A percentile compares a stretch with the other conserved stretches of the same genome.
Conservation (phyloP, 64 coral and sea anemone genomes). For the Pachyseris speciosa region DNA sequence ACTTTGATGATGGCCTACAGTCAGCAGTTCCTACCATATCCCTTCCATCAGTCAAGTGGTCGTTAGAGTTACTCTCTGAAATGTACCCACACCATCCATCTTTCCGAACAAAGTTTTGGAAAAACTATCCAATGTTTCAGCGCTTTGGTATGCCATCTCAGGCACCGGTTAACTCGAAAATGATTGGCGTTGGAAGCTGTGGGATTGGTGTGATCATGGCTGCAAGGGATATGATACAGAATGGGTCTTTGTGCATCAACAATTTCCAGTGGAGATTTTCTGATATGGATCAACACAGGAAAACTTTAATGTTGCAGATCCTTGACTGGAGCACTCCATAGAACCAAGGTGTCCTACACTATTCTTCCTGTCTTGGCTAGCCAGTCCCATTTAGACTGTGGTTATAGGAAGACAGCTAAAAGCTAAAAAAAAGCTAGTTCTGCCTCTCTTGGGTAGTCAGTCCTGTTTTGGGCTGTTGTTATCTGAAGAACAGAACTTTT, state of each 20-base stretch:
- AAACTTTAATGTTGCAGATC: conserved; percentile 62
- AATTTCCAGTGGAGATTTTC: conserved; percentile 48
- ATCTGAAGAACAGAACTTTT: too few species aligned
- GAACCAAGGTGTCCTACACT: not conserved
- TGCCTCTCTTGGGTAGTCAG: conserved; percentile 66
- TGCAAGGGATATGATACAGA: conserved; percentile 20
- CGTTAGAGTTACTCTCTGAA: conserved; percentile 41
- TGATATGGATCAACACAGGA: conserved; percentile 8
- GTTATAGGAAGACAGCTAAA: conserved; percentile 28
- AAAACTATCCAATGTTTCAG: not conserved
- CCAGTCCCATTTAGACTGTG: not conserved
- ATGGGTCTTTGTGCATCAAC: not conserved
- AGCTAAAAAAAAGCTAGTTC: not conserved
- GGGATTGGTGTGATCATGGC: conserved; percentile 60
- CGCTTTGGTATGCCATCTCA: conserved; percentile 67
- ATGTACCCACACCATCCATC: not conserved
- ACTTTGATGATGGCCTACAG: conserved; percentile 70
- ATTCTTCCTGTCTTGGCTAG: conserved; percentile 11
- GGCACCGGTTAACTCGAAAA: conserved; percentile 21
- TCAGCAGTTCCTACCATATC: not conserved
- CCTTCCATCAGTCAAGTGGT: conserved; percentile 44
- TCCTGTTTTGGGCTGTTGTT: too few species aligned
- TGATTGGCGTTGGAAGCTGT: conserved; percentile 63
- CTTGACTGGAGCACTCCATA: conserved; percentile 40
- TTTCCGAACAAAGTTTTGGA: conserved; percentile 35